Evolutionary conservation across 2,888 invertebrate species (phyloP), one percentile per base, ranked within the genome.

Genomic region (Nymphalis urticae): DNA sequence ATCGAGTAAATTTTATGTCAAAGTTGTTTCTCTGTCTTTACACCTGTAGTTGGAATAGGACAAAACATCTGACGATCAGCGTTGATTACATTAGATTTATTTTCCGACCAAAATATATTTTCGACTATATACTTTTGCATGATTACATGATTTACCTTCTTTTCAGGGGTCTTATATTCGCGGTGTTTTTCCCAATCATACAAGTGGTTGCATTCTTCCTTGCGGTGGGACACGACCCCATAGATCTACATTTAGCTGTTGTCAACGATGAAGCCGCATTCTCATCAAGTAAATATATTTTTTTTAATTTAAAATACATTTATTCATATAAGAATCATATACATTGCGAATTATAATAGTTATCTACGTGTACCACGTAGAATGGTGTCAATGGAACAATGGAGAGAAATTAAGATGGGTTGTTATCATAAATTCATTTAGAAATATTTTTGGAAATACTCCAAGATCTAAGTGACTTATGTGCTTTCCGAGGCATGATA

Each of bases 171-270:
- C 89, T 98, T 42, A 86, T 96, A 73, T 98, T 98, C 85, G 95
- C 97, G 73, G 88, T 97, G 70, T 77, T 97, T 67, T 96, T 98
- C 80, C 98, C 98, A 17, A 89, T 98, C 19, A 90, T 97, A 32
- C 96, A 98, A 94, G 94, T 96, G 71, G 91, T 95, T 53, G 93
- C 96, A 50, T 98, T 98, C 86, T 96, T 97, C 87, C 84, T 95
- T 67, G 96, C 97, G 42, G 94, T 97, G 64, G 97, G 97, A 0
- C 94, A 94, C 62, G 96, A 97, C 77, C 96, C 97, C 0, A 92
- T 93, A 63, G 94, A 95, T 68, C 89, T 98, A 0, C 93, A 94
- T 62, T 77, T 98, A 50, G 97, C 95, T 0, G 93, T 98, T 0
- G 95, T 97, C 27, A 97, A 97, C 79, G 93, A 96, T 0, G 98